Percentiles rank a stretch among this genome's conserved stretches.
Conservation (phyloP, 2,113 vertebrate genomes). For the Ammodytes dubius region DNA sequence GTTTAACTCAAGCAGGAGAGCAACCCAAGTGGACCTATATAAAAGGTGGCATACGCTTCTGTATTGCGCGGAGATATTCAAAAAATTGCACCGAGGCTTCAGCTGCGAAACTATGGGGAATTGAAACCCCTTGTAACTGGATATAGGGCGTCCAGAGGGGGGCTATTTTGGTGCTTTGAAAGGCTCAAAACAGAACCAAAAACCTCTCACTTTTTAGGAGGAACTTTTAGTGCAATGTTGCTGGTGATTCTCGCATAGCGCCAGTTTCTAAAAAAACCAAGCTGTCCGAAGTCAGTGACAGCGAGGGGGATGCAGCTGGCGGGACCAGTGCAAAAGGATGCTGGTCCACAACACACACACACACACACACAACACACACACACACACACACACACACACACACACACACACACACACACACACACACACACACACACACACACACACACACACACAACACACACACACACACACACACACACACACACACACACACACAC, state of each 20-base stretch:
- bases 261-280: neutral
- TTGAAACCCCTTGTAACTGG: neutral
- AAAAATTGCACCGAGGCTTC: conserved; percentile 21
- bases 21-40: neutral
- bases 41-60: neutral
- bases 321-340: conserved; percentile 55
- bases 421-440: too few relatives aligned
- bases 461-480: too few relatives aligned
- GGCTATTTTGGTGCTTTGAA: neutral
- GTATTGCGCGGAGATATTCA: conserved; percentile 21
- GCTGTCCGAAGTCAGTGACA: conserved; percentile 54
- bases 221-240: conserved; percentile 30
- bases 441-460: too few relatives aligned
- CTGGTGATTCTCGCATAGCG: neutral
- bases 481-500: too few relatives aligned
- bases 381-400: too few relatives aligned
- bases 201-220: neutral
- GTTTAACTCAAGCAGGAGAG: neutral
- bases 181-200: too few relatives aligned
- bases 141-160: neutral
- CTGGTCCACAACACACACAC: conserved; percentile 29
- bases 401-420: too few relatives aligned
- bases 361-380: too few relatives aligned
- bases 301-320: conserved; percentile 38
- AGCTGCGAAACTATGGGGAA: neutral